Evolutionary conservation across 2,888 invertebrate species (phyloP), one percentile per base, ranked within the genome.

Genomic region (Habroteleia sp.): DNA sequence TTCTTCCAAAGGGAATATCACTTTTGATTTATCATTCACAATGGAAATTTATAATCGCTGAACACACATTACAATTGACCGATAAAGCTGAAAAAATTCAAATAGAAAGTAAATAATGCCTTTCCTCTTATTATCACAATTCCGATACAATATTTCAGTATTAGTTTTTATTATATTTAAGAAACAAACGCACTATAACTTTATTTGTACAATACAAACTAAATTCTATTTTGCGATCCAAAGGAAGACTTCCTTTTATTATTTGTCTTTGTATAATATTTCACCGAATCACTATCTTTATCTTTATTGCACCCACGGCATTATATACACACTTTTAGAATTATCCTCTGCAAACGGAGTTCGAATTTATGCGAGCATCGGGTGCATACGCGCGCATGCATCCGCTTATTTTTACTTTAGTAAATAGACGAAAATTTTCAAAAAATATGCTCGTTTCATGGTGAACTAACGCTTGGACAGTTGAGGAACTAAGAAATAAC

Each of bases 311-410:
- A 33, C 42, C 41, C 23, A 33, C 20, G 13, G 41, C 17, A 39
- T 60, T 60, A 60, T 27, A 62, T 39, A 37, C 20, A 62, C 60
- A 39, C 39, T 48, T 62, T 62, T 37, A 29, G 39, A 62, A 37
- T 46, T 39, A 50, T 63, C 50, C 31, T 31, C 14, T 13, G 41
- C 7, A 54, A 66, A 69, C 65, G 56, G 58, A 62, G 74, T 62
- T 11, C 35, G 80, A 78, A 80, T 82, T 82, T 81, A 42, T 72
- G 74, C 44, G 65, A 76, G 78, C 77, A 80, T 81, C 79, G 81
- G 80, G 79, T 78, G 78, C 79, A 77, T 56, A 75, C 71, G 80
- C 31, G 48, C 37, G 41, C 39, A 27, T 20, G 20, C 27, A 41
- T 39, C 13, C 54, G 25, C 33, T 46, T 60, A 39, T 39, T 62